Conservation (phyloP, 2,113 vertebrate species). For the Heterotilapia buettikoferi region DNA sequence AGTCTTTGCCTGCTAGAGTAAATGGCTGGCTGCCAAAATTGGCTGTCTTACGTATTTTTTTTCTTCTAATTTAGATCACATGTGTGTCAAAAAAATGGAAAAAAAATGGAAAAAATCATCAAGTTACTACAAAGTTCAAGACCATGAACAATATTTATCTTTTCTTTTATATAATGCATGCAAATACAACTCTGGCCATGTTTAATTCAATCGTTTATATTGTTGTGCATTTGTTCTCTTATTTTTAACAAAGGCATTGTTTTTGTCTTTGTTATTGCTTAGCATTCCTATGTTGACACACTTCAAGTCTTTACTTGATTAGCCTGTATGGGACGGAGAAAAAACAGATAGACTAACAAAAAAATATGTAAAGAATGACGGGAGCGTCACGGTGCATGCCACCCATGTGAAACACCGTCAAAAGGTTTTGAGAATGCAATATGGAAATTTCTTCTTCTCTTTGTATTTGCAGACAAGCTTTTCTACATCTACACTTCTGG, state of each 20-base stretch:
- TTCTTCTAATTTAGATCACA: not conserved
- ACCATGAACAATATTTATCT: not conserved
- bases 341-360: not conserved
- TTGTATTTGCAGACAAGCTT: constrained; percentile 70
- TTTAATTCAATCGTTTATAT: not conserved
- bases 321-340: not conserved
- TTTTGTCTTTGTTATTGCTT: not conserved
- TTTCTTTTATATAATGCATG: not conserved
- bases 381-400: not conserved
- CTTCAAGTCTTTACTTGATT: constrained; percentile 49
- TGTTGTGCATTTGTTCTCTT: not conserved
- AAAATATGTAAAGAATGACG: not conserved
- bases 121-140: not conserved
- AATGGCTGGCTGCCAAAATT: not conserved
- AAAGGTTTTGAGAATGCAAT: not conserved
- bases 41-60: not conserved
- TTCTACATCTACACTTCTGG: constrained; percentile 90
- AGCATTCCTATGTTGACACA: constrained; percentile 20
- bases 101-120: not conserved
- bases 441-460: not conserved
- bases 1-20: constrained; percentile 35
- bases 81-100: not conserved
- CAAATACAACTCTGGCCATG: not conserved
- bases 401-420: not conserved
- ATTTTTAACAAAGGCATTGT: not conserved